phyloP scores from a whole-genome alignment of 2,888 invertebrate species.

The Horisme vitalbata region DNA sequence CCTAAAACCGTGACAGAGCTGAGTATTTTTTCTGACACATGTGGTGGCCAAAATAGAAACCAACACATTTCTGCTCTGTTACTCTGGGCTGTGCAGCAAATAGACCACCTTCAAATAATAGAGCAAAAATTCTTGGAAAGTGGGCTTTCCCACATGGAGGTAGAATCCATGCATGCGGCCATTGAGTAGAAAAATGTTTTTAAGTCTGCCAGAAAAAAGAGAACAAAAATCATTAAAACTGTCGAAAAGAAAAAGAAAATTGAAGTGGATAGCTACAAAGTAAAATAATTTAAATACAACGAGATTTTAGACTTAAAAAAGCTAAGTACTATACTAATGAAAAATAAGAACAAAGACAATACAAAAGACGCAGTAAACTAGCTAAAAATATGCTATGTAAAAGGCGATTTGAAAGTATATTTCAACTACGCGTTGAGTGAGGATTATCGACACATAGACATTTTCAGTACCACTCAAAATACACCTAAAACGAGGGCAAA shows the following conservation, averaged over 20 bases:
- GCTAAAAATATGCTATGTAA: background rate
- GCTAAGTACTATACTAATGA: background rate
- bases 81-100: too few relatives aligned
- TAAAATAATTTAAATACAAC: background rate
- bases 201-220: background rate
- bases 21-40: too few relatives aligned
- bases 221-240: slow-evolving; percentile 26
- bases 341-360: too few relatives aligned
- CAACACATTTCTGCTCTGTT: too few relatives aligned
- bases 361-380: background rate
- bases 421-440: slow-evolving; percentile 1
- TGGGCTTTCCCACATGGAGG: too few relatives aligned
- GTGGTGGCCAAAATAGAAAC: too few relatives aligned
- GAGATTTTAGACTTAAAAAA: background rate
- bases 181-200: background rate
- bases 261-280: background rate
- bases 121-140: too few relatives aligned
- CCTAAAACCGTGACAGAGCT: too few relatives aligned
- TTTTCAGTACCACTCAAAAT: background rate
- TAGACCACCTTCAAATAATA: too few relatives aligned
- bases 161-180: slow-evolving; percentile 11
- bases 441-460: background rate
- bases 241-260: slow-evolving; percentile 7
- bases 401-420: background rate
- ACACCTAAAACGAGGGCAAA: background rate